phyloP scores from a whole-genome alignment of 2,888 invertebrate species.

The Punctoribates punctum region DNA sequence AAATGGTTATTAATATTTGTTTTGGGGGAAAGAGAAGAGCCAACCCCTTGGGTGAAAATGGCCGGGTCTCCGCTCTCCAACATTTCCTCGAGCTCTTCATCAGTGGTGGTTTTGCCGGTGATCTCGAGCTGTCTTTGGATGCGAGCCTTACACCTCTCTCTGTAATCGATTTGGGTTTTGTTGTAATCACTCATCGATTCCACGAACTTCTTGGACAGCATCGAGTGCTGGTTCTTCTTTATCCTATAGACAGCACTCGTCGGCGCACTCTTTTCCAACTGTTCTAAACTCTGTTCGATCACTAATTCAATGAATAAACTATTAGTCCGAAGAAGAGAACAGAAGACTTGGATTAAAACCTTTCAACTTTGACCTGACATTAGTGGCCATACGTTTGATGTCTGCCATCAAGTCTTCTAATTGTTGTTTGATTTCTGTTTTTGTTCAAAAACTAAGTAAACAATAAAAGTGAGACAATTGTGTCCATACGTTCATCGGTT shows the following conservation, averaged over 20 bases:
- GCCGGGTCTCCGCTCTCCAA: constrained; percentile 96
- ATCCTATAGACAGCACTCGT: constrained; percentile 97
- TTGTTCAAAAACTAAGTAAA: not conserved
- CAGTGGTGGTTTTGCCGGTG: constrained; percentile 93
- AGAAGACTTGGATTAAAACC: constrained; percentile 55
- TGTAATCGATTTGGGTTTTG: constrained; percentile 98
- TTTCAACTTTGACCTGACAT: constrained; percentile 98
- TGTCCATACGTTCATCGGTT: constrained; percentile 85
- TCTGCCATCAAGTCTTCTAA: constrained; percentile 99
- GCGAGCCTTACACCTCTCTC: constrained; percentile 98
- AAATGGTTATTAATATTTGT: not conserved
- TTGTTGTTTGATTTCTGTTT: constrained; percentile 96
- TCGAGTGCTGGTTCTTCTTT: constrained; percentile 98
- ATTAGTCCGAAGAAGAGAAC: not conserved
- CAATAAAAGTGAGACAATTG: not conserved
- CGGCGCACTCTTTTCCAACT: constrained; percentile 97
- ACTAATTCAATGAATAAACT: constrained; percentile 58
- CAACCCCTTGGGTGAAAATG: constrained; percentile 93
- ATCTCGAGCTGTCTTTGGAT: constrained; percentile 99
- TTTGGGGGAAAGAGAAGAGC: constrained; percentile 49
- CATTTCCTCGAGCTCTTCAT: constrained; percentile 97
- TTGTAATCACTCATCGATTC: constrained; percentile 99
- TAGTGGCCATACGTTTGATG: constrained; percentile 99
- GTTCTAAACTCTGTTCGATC: constrained; percentile 99
- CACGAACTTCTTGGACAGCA: constrained; percentile 97